Evolutionary conservation across 1,140 invertebrate species (phyloP).

Genomic region (Pseudomyrmex concolor): DNA sequence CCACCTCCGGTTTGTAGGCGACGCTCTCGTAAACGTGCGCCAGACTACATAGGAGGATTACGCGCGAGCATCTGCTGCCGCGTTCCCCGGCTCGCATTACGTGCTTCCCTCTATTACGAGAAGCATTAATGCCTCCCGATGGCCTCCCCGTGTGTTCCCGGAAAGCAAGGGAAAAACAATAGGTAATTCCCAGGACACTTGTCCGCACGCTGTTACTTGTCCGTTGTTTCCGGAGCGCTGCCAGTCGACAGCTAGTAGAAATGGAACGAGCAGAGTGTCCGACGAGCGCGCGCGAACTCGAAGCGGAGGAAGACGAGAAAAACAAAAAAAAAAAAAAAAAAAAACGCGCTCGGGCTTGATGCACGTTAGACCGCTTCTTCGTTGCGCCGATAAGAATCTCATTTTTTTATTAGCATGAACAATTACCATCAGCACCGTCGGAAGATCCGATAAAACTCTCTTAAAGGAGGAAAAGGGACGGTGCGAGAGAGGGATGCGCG

Average conservation of each 20-base stretch:
- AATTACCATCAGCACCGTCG: constrained; percentile 62
- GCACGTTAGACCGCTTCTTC: background rate
- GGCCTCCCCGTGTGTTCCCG: constrained; percentile 22
- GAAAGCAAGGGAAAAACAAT: constrained; percentile 65
- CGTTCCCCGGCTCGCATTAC: constrained; percentile 54
- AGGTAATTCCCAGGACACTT: constrained; percentile 66
- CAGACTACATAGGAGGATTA: constrained; percentile 50
- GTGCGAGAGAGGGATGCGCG: background rate
- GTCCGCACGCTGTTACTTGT: constrained; percentile 37
- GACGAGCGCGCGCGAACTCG: background rate
- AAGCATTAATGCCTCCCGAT: constrained; percentile 61
- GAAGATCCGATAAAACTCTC: constrained; percentile 60
- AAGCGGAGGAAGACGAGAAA: background rate
- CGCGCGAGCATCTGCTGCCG: constrained; percentile 57
- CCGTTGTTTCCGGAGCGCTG: constrained; percentile 23
- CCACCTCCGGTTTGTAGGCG: constrained; percentile 39
- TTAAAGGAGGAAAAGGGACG: background rate
- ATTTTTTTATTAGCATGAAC: constrained; percentile 53
- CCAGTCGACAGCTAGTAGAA: constrained; percentile 27
- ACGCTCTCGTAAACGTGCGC: constrained; percentile 49
- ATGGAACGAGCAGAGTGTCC: constrained; percentile 13
- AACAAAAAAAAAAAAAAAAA: no score
- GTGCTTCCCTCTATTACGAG: constrained; percentile 58
- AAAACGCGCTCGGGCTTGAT: no score
- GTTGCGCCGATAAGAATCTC: constrained; percentile 26